Base-by-base conservation (phyloP, 2,113 vertebrate species). In the Forbesichthys papilliferus region DNA sequence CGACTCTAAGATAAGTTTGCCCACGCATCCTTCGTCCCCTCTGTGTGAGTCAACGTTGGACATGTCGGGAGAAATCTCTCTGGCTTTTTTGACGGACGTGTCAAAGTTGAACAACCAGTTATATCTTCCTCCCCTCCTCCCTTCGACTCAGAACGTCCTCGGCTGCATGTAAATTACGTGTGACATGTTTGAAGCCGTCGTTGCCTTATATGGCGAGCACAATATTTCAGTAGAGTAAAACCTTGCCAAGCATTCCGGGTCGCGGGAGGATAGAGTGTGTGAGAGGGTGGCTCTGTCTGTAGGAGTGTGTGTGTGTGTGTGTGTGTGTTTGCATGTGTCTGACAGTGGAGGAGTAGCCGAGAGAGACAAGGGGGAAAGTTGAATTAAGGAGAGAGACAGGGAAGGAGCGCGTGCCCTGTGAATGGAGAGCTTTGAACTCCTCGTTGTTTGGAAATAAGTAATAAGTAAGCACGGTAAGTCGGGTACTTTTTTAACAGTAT, bases 121-220 rank as follows among this genome's bases (percentile, higher is more conserved):
- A 10, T 12, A 11, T 11, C 27, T 58, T 27, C 11, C 6, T 20
- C 13, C 33, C 36, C 27, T 9, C 58, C 9, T 9, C 58, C 9
- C 13, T 27, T 36, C 11, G n/a, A 49, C 49, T 61, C 11, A 3
- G 4, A 47, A 27, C 67, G 14, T 33, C 36, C 88, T 91, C 90
- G 80, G 66, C 85, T 64, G 66, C 90, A 93, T 95, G 90, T 94
- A 93, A 94, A 95, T 95, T 89, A 91, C 85, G 89, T 90, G 91
- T 93, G 95, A 93, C 93, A 93, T 94, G 92, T 92, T 27, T 27
- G 91, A 93, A 91, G 90, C 93, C 80, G 90, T 84, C 71, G 81
- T 90, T 91, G 86, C 95, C 95, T 93, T 95, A 94, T 96, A 95
- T 94, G 95, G 95, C 69, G 85, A 87, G 92, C 81, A 85, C 91